Percentiles rank a stretch among this genome's conserved stretches.
Conservation (phyloP, 30 jellyfish, hydroid and myxozoan species). For the Cassiopea xamachana region DNA sequence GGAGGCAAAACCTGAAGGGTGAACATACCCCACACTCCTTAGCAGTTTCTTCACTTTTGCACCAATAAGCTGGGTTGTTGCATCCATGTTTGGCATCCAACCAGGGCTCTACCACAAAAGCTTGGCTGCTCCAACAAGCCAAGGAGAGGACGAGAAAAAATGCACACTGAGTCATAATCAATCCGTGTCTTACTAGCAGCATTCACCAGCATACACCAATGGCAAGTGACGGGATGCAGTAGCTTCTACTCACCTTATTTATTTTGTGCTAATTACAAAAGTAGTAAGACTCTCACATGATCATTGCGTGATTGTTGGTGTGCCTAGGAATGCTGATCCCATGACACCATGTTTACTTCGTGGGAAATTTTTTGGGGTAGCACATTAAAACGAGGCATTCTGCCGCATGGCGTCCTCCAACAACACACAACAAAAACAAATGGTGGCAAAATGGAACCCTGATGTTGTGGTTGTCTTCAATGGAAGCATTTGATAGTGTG, state of each 20-base stretch:
- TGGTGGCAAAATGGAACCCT: background rate
- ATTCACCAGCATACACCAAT: background rate
- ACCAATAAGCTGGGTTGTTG: constrained; percentile 80
- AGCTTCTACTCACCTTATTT: background rate
- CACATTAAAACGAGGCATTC: background rate
- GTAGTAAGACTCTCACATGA: background rate
- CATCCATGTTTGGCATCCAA: constrained; percentile 56
- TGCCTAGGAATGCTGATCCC: background rate
- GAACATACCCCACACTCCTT: constrained; percentile 73
- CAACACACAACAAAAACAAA: background rate
- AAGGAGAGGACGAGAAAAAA: background rate
- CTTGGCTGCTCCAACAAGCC: background rate
- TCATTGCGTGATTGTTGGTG: constrained; percentile 15
- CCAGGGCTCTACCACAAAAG: constrained; percentile 64
- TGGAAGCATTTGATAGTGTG: background rate
- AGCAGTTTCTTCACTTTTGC: constrained; percentile 75
- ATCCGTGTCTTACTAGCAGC: background rate
- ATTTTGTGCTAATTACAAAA: background rate
- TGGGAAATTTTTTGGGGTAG: background rate
- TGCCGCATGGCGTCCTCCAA: background rate
- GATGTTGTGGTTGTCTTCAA: background rate
- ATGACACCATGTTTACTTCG: background rate
- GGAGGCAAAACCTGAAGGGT: background rate
- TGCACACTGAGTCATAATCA: background rate
- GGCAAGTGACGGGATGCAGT: background rate